Percentiles rank a stretch among this genome's conserved stretches.
These are phyloP conservation scores for Oxycera nigricornis DNA, from an alignment of 2,888 invertebrate genomes.

Conservation along the genomic window DNA sequence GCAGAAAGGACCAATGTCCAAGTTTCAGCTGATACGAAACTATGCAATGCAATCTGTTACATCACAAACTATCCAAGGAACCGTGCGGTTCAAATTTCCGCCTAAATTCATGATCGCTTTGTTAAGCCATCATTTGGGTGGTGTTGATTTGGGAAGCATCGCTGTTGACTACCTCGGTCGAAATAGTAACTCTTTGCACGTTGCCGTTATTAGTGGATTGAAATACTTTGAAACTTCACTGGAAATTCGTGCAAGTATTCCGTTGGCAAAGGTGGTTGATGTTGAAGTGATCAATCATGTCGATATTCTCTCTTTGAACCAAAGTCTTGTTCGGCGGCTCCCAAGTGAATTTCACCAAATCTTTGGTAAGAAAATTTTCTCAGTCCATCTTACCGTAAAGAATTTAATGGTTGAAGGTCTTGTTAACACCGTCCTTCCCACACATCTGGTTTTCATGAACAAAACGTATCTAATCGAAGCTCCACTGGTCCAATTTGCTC, in stretches of 20 bases:
- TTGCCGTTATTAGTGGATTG: neutral
- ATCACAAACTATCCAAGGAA: neutral
- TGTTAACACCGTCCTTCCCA: neutral
- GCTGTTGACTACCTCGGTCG: neutral
- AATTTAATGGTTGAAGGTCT: neutral
- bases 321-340: neutral
- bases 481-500: neutral
- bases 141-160: neutral
- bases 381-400: neutral
- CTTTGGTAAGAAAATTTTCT: neutral
- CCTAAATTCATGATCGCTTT: neutral
- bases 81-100: neutral
- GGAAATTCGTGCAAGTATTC: neutral
- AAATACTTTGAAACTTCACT: slow-evolving; percentile 2
- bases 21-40: neutral
- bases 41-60: neutral
- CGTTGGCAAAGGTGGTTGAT: neutral
- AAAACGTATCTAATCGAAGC: neutral
- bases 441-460: neutral
- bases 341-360: neutral
- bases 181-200: neutral
- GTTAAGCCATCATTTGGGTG: neutral
- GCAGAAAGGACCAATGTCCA: neutral
- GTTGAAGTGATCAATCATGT: neutral
- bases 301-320: neutral